A percentile compares a stretch with the other conserved stretches of the same genome.
Evolutionary conservation across 2,888 invertebrate species (phyloP).

Genomic region (Trichogramma evanescens): DNA sequence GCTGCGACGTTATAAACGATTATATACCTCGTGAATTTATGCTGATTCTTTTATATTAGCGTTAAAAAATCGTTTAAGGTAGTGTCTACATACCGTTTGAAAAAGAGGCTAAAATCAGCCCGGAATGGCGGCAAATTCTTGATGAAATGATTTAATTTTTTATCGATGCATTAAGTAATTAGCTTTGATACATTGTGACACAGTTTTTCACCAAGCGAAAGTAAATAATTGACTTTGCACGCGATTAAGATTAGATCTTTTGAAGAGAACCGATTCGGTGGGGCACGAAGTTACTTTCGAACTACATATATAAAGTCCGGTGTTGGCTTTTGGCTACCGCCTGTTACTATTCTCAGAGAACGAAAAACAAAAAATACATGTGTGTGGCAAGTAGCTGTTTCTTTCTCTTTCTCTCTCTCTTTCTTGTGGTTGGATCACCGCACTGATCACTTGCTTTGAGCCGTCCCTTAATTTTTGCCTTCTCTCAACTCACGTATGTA

Average conservation of each 20-base stretch:
- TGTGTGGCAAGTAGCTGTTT: neutral
- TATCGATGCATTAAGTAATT: neutral
- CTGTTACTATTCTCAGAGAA: neutral
- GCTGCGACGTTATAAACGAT: too few relatives aligned
- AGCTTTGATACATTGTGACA: neutral
- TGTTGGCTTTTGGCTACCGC: too few relatives aligned
- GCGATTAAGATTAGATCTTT: slow-evolving; percentile 7
- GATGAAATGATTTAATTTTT: neutral
- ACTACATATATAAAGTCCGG: slow-evolving; percentile 2
- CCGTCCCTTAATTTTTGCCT: neutral
- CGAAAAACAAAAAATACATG: neutral
- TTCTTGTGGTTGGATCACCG: neutral
- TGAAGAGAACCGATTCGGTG: slow-evolving; percentile 7
- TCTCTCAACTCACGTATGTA: too few relatives aligned
- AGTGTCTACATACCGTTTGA: too few relatives aligned
- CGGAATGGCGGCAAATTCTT: neutral
- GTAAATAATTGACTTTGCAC: slow-evolving; percentile 6
- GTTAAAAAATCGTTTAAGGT: too few relatives aligned
- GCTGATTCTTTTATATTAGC: too few relatives aligned
- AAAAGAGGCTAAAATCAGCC: too few relatives aligned
- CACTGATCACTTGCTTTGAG: neutral
- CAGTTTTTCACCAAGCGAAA: neutral
- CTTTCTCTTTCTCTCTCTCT: neutral
- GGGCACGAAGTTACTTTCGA: slow-evolving; percentile 10
- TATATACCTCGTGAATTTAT: too few relatives aligned